phyloP scores from a whole-genome alignment of 2,888 invertebrate species.

The Uloborus plumipes region DNA sequence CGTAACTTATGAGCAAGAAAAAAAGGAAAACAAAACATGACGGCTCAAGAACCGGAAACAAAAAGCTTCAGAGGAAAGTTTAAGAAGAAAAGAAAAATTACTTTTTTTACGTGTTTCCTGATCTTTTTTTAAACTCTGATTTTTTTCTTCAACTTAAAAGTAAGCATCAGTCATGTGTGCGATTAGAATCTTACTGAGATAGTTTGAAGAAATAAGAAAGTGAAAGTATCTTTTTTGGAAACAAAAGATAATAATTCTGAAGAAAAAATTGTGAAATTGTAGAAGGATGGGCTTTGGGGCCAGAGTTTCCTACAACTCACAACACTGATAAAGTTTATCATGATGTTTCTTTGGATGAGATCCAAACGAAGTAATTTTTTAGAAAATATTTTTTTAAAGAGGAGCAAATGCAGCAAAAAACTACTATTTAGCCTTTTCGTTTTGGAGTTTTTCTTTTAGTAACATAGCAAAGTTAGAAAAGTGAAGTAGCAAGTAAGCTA shows the following conservation, averaged over 20 bases:
- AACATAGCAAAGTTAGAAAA: too few species aligned
- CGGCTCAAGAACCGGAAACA: not conserved
- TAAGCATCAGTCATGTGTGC: slow-evolving; percentile 53
- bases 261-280: slow-evolving; percentile 43
- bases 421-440: too few species aligned
- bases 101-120: not conserved
- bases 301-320: slow-evolving; percentile 12
- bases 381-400: too few species aligned
- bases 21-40: slow-evolving; percentile 10
- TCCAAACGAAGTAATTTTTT: slow-evolving; percentile 19
- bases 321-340: slow-evolving; percentile 53
- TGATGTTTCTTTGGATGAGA: slow-evolving; percentile 36
- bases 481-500: too few species aligned
- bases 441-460: too few species aligned
- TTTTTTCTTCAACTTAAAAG: not conserved
- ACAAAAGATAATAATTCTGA: not conserved
- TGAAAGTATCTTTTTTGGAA: slow-evolving; percentile 18
- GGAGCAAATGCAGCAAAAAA: too few species aligned
- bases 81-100: slow-evolving; percentile 57
- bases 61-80: slow-evolving; percentile 41
- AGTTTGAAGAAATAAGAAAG: slow-evolving; percentile 22
- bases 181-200: slow-evolving; percentile 54
- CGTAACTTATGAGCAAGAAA: slow-evolving; percentile 24
- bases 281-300: slow-evolving; percentile 47
- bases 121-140: too few species aligned